phyloP scores from a whole-genome alignment of 2,113 vertebrate species.

The Archilochus colubris region DNA sequence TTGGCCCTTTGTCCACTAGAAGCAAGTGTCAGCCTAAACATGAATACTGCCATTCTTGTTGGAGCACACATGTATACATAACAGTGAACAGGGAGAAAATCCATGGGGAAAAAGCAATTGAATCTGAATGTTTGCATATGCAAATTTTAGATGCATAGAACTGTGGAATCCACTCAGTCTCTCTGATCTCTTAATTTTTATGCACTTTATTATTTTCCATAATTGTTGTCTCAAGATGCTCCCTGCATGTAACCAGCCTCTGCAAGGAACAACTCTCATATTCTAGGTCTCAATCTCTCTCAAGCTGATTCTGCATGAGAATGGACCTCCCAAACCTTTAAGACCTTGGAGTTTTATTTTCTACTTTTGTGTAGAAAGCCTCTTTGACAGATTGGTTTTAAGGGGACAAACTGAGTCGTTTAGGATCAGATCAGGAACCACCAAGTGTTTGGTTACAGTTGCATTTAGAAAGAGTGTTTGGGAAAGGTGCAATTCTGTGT shows the following conservation, averaged over 20 bases:
- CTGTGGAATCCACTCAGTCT: conserved; percentile 24
- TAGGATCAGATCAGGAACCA: not conserved
- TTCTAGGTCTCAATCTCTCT: conserved; percentile 61
- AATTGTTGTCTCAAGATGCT: conserved; percentile 61
- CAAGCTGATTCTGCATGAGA: conserved; percentile 59
- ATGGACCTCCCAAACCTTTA: conserved; percentile 36
- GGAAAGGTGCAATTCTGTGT: not conserved
- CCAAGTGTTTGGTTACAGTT: not conserved
- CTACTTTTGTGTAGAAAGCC: conserved; percentile 61
- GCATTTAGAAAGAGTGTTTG: not conserved
- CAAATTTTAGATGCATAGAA: conserved; percentile 38
- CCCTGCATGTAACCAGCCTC: conserved; percentile 64
- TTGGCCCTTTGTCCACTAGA: conserved; percentile 2
- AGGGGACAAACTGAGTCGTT: not conserved
- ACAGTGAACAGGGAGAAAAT: conserved; percentile 33
- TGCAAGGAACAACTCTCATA: conserved; percentile 71
- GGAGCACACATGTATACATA: not conserved
- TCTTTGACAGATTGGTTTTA: conserved; percentile 67
- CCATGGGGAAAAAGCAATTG: conserved; percentile 65
- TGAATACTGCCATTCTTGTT: not conserved
- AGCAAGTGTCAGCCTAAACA: not conserved
- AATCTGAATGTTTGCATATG: conserved; percentile 59
- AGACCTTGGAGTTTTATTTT: conserved; percentile 53
- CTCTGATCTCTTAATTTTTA: conserved; percentile 35
- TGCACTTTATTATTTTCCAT: conserved; percentile 41